phyloP scores from a whole-genome alignment of 2,888 invertebrate species.

The Leptopilina drosophilae region DNA sequence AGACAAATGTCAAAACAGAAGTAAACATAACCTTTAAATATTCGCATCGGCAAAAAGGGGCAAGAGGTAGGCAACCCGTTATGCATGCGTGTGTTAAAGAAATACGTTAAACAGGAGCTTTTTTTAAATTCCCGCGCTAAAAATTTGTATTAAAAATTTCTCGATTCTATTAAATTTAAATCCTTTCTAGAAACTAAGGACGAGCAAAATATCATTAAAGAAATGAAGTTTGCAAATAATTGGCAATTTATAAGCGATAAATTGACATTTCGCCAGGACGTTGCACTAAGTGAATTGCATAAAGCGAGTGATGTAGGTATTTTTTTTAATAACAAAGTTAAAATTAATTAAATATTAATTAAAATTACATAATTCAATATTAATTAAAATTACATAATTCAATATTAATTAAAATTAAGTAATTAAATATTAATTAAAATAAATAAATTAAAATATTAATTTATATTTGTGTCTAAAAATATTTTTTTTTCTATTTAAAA shows the following conservation, averaged over 20 bases:
- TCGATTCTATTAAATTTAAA: no score
- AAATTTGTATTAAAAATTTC: no score
- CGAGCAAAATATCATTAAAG: not conserved
- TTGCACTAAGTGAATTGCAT: slow-evolving; percentile 5
- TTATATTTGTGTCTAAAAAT: no score
- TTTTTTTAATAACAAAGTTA: not conserved
- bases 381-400: not conserved
- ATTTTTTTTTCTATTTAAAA: no score
- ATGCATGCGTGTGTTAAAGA: not conserved
- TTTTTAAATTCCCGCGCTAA: no score
- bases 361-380: not conserved
- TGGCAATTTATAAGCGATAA: not conserved
- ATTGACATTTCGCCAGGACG: not conserved
- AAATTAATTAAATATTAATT: not conserved
- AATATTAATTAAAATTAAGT: not conserved
- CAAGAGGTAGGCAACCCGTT: not conserved
- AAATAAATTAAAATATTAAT: no score
- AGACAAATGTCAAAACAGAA: no score
- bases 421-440: no score
- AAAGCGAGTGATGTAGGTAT: slow-evolving; percentile 18
- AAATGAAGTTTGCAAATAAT: not conserved
- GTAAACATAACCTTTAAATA: not conserved
- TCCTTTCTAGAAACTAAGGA: no score
- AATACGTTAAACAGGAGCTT: not conserved
- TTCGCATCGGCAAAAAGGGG: not conserved